Evolutionary conservation across 2,797 vertebrate genomes (phyloP), one percentile per base, ranked within the genome.

Genomic region (Phoeniculus purpureus): DNA sequence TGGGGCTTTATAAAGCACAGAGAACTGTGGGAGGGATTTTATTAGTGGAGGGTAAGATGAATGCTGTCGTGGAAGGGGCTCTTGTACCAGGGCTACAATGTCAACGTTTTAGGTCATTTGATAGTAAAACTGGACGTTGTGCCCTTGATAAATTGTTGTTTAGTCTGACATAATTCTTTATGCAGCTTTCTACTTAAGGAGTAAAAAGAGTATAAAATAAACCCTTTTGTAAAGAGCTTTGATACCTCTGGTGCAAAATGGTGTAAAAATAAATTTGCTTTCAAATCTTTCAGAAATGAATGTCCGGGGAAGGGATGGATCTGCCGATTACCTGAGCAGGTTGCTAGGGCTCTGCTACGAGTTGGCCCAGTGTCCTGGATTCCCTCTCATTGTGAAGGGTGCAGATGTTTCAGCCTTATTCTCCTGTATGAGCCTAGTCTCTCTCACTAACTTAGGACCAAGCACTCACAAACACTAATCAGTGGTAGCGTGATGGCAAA

Each of bases 71-170:
- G 37, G 8, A 43, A 15, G 2, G 9, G 6, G 26, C 19, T 71
- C 12, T 77, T 0, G 0, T 34, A 37, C 14, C 40, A 50, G 9
- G 37, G 68, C 14, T 45, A 25, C 0, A n/a, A n/a, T 37, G 0
- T 74, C 31, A 23, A 48, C 60, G 40, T 78, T 76, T 82, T 61
- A 47, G 56, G 19, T 68, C 40, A 25, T 40, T 27, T 52, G 25
- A n/a, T 83, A 52, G 71, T 31, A 34, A 74, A 55, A 15, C 12
- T n/a, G 45, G 31, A 15, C 26, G 81, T 2, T 4, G 0, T 70
- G 23, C 58, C 34, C 15, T 20, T 1, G 2, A 40, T 70, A 66
- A 71, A 15, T 62, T 1, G 1, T 25, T 67, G 11, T 64, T 76
- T 74, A 26, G 3, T 77, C n/a, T 71, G 66, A 56, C 25, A 16